Evolutionary conservation across 2,113 vertebrate genomes (phyloP), one percentile per base, ranked within the genome.

Genomic region (Salvelinus alpinus): DNA sequence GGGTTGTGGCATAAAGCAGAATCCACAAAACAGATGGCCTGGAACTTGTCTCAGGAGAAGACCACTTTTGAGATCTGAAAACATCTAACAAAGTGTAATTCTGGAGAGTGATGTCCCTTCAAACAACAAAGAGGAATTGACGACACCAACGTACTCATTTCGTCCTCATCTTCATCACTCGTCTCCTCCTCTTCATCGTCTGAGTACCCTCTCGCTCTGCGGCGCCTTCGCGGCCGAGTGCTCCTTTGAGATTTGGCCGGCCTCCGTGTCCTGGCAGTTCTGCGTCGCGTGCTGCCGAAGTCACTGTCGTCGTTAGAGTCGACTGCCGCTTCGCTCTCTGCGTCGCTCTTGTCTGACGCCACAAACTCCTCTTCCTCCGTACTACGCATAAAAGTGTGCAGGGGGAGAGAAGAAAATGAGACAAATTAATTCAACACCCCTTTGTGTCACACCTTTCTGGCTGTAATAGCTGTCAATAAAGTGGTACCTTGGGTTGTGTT

Each of bases 331-430:
- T 97, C 97, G 0, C 90, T 95, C 66, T 97, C 95, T 3, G 94
- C 93, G 0, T 95, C 96, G 7, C 51, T 54, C 51, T 98, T 97
- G 7, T 97, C 97, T 0, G 97, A 94, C 1, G 90, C 92, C 2
- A 95, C 94, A 84, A 98, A 98, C 60, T 94, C 93, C 69, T 95
- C 95, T 14, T 95, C 95, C 66, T 99, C 97, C 22, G 96, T 97
- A 79, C 97, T 99, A 82, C 70, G 69, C 0, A 22, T 9, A 54
- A 62, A 20, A 44, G 31, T 24, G 27, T 70, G 27, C 51, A 54
- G 31, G 44, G 38, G 6, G 5, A 75, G 2, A n/a, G 5, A 16
- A 29, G 4, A 27, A 66, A 16, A 22, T 16, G 0, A 16, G 16
- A 1, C 2, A 8, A 1, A 44, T 44, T 44, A 44, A 12, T 44